Evolutionary conservation across 2,797 vertebrate genomes (phyloP).

Genomic region (Hybognathus amarus): DNA sequence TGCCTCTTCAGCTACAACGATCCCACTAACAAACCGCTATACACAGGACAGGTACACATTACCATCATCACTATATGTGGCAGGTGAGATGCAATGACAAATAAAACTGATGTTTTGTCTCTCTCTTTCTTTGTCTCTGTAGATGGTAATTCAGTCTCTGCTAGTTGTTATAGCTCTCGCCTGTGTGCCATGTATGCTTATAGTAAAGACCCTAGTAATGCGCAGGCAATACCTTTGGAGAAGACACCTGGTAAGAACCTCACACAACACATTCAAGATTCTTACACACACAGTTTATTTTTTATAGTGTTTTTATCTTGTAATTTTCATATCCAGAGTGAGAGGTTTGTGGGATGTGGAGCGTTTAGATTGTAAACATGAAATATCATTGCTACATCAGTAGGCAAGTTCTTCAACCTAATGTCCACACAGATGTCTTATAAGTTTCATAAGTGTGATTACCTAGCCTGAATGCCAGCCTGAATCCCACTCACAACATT

Average conservation of each 20-base stretch:
- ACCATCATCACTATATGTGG: background rate
- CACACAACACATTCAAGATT: background rate
- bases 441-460: background rate
- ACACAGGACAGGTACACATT: conserved; percentile 87
- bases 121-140: conserved; percentile 16
- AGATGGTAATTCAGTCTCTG: conserved; percentile 88
- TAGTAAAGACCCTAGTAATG: conserved; percentile 91
- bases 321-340: background rate
- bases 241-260: conserved; percentile 83
- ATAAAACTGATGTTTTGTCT: background rate
- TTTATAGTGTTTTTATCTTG: background rate
- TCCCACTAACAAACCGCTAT: conserved; percentile 81
- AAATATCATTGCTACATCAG: background rate
- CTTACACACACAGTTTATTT: background rate
- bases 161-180: conserved; percentile 88
- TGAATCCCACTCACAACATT: too few species aligned
- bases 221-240: conserved; percentile 87
- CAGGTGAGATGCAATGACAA: background rate
- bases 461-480: too few species aligned
- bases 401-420: background rate
- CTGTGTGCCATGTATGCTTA: conserved; percentile 93
- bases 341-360: background rate
- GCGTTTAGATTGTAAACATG: background rate
- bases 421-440: background rate
- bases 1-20: conserved; percentile 93